A percentile compares a stretch with the other conserved stretches of the same genome.
Evolutionary conservation across 1,140 invertebrate species (phyloP).

Genomic region (Lepeophtheirus salmonis): DNA sequence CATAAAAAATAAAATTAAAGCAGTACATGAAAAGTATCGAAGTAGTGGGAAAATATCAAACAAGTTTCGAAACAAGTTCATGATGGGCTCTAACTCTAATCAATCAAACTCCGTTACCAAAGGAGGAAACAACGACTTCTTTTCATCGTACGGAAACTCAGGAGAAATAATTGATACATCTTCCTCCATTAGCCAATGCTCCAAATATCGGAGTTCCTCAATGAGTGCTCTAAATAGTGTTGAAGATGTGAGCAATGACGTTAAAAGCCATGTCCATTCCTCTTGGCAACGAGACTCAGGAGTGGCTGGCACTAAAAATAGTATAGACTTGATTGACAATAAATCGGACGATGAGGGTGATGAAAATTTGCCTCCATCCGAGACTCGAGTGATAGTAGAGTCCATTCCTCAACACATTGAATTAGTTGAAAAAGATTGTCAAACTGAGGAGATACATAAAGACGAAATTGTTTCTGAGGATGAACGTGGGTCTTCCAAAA

Average conservation of each 20-base stretch:
- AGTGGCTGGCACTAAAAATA: neutral
- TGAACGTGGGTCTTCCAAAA: neutral
- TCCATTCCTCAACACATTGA: neutral
- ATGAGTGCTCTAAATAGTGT: neutral
- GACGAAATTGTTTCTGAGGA: neutral
- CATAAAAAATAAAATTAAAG: constrained; percentile 12
- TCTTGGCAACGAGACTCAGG: neutral
- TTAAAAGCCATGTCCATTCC: neutral
- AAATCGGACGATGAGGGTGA: neutral
- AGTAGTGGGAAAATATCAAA: neutral
- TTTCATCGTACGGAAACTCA: neutral
- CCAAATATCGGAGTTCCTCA: constrained; percentile 8
- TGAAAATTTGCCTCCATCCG: no score
- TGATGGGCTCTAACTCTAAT: no score
- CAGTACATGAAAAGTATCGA: constrained; percentile 6
- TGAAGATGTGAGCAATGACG: constrained; percentile 2
- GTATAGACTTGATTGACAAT: neutral
- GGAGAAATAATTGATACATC: neutral
- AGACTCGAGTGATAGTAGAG: neutral
- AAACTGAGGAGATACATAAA: neutral
- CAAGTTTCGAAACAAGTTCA: neutral
- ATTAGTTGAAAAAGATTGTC: neutral
- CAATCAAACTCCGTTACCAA: no score
- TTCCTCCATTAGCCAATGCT: neutral
- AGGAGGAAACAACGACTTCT: neutral